A percentile compares a stretch with the other conserved stretches of the same genome.
Conservation (phyloP, 2,888 invertebrate species). For the Ochropacha duplaris region DNA sequence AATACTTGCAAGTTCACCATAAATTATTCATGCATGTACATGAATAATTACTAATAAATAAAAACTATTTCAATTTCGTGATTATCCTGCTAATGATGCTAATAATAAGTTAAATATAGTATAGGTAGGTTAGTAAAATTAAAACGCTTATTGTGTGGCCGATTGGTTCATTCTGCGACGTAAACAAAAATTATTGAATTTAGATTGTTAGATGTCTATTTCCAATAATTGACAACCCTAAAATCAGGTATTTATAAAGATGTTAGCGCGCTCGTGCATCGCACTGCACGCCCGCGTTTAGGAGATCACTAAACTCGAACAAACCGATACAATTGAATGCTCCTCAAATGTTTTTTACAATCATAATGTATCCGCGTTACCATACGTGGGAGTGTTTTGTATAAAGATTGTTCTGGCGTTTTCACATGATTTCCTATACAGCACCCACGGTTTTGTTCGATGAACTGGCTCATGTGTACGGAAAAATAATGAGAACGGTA, state of each 20-base stretch:
- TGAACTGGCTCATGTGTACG: constrained; percentile 37
- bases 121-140: no score
- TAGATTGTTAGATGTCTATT: background rate
- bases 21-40: no score
- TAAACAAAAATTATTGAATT: no score
- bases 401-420: constrained; percentile 47
- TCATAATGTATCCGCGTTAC: constrained; percentile 33
- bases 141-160: no score
- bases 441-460: constrained; percentile 50
- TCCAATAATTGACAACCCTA: background rate
- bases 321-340: constrained; percentile 56
- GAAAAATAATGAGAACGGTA: constrained; percentile 38
- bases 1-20: background rate
- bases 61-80: no score
- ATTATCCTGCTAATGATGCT: no score
- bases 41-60: no score
- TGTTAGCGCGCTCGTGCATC: constrained; percentile 6
- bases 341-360: constrained; percentile 53
- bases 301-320: constrained; percentile 47
- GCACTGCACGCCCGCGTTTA: constrained; percentile 14
- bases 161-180: no score
- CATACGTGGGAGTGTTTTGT: constrained; percentile 49
- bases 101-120: no score
- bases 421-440: constrained; percentile 65
- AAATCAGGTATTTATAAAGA: constrained; percentile 2